Conservation (phyloP, 2,888 invertebrate species). For the Hermodice carunculata region DNA sequence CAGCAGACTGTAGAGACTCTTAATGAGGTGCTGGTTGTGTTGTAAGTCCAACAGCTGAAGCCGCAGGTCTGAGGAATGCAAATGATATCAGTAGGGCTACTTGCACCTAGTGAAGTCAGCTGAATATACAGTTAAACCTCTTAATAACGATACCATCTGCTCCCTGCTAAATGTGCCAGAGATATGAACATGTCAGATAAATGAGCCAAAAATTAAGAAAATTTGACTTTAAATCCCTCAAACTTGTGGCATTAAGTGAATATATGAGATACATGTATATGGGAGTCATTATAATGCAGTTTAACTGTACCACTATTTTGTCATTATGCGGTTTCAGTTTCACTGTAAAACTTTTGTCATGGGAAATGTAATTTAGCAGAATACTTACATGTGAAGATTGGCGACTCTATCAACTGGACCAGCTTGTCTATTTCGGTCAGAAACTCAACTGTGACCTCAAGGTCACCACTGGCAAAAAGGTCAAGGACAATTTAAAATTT, state of each 20-base stretch:
- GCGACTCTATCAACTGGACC: slow-evolving; percentile 97
- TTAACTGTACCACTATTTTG: not conserved
- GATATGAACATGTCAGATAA: too few species aligned
- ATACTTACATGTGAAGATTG: slow-evolving; percentile 96
- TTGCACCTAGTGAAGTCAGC: too few species aligned
- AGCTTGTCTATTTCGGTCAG: slow-evolving; percentile 96
- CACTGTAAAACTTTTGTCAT: not conserved
- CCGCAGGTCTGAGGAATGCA: slow-evolving; percentile 90
- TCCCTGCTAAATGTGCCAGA: too few species aligned
- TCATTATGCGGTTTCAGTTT: not conserved
- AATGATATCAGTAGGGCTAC: too few species aligned
- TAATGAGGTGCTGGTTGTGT: slow-evolving; percentile 82
- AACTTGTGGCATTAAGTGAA: too few species aligned
- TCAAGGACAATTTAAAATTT: slow-evolving; percentile 22
- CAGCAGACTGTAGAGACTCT: slow-evolving; percentile 92
- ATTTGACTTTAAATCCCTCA: too few species aligned
- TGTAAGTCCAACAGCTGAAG: slow-evolving; percentile 86
- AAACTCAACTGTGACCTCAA: slow-evolving; percentile 97
- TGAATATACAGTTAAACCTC: not conserved
- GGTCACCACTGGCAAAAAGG: slow-evolving; percentile 79
- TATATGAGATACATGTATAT: too few species aligned
- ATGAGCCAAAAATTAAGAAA: too few species aligned
- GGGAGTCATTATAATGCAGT: not conserved
- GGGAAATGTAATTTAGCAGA: not conserved
- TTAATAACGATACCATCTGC: not conserved